These are phyloP conservation scores for Rambutsinella grinnellia DNA, from an alignment of 2,888 invertebrate species.

Conservation along the genomic window DNA sequence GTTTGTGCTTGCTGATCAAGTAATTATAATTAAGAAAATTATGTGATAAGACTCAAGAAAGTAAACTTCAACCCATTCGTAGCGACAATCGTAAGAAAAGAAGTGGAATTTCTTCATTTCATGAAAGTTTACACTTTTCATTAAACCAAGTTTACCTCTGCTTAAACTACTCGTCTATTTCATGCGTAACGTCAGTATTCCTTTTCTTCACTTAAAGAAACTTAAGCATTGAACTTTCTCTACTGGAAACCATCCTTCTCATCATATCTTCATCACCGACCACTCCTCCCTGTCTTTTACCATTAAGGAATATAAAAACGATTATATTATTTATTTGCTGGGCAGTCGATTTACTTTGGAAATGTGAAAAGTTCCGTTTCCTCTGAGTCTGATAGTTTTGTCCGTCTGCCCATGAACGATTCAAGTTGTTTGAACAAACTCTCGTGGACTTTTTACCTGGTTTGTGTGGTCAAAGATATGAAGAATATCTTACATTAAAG, in stretches of 20 bases:
- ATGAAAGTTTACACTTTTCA: not conserved
- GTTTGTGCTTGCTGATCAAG: conserved; percentile 33
- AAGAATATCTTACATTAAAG: no score
- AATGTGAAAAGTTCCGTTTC: conserved; percentile 50
- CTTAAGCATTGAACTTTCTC: no score
- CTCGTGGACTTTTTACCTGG: no score
- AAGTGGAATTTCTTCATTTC: conserved; percentile 1
- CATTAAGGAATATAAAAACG: conserved; percentile 48
- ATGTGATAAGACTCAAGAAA: conserved; percentile 22
- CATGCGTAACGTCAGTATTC: no score
- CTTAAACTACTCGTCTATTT: not conserved
- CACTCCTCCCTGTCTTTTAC: conserved; percentile 27
- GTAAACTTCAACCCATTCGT: conserved; percentile 20
- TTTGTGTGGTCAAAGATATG: no score
- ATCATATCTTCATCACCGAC: conserved; percentile 16
- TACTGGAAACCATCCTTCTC: conserved; percentile 25
- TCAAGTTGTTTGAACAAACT: no score
- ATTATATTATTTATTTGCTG: conserved; percentile 56
- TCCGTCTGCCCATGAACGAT: no score
- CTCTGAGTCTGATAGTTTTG: conserved; percentile 51
- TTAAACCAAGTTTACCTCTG: not conserved
- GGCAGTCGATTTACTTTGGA: conserved; percentile 48
- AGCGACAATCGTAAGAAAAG: no score
- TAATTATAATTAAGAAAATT: conserved; percentile 47
- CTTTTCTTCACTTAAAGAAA: no score